Base-by-base conservation (phyloP, 2,888 invertebrate genomes). In the Autographa gamma region DNA sequence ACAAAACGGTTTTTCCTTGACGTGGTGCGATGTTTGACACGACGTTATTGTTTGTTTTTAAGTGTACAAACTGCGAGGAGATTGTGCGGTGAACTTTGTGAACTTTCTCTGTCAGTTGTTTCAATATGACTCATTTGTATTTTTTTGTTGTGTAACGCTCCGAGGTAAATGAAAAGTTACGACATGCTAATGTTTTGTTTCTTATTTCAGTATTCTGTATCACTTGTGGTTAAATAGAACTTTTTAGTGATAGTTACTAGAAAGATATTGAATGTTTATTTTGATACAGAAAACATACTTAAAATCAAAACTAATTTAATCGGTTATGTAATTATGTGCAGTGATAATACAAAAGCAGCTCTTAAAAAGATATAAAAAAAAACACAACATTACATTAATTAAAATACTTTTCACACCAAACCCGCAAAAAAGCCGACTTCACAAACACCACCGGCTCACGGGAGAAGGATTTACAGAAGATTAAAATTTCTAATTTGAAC, bases 401-500 rank as follows among this genome's bases (percentile, higher is more conserved):
- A 77, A 69, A 79, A 80, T 79, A 79, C 72, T 80, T 80, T 75
- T 69, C 74, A 74, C 63, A 56, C 59, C 56, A 71, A 76, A 63
- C 69, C 80, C 80, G 79, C 84, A 90, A 89, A 90, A 89, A 90
- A 86, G 84, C 78, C 82, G 85, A 87, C 84, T 90, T 85, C 79
- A 84, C 87, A 88, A 89, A 85, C 88, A 87, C 85, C 80, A 83
- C 80, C 80, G 78, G 82, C 82, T 84, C 85, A 78, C 85, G 82
- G 84, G 76, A 79, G 83, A 82, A 84, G 88, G 92, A 91, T 93
- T 93, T 92, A 84, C 86, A 87, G 83, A 84, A 90, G 92, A 93
- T 94, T 93, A 92, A 93, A 93, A 92, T 92, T 92, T 93, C 86
- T 91, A 93, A 94, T 93, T 93, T 91, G 89, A 90, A 85, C 90